phyloP scores from a whole-genome alignment of 2,888 invertebrate species.

The Scaeva pyrastri region DNA sequence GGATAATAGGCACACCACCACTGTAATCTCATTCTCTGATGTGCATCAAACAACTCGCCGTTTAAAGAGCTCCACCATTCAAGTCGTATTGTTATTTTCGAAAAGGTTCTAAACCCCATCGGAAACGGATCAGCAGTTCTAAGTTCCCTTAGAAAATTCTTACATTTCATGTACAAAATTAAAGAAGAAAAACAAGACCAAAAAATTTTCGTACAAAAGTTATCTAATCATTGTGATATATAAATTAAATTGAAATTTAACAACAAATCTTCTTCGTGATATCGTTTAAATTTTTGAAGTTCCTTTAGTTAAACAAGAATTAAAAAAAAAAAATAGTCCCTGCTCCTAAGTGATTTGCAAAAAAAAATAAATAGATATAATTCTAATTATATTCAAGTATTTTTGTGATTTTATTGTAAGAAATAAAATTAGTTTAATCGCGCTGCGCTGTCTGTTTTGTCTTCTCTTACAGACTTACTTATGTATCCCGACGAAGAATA shows the following conservation, averaged over 20 bases:
- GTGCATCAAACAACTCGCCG: slow-evolving; percentile 40
- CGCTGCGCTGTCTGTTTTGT: background rate
- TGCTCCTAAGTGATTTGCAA: slow-evolving; percentile 38
- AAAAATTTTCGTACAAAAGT: slow-evolving; percentile 16
- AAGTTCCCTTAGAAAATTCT: slow-evolving; percentile 16
- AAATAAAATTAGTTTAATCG: slow-evolving; percentile 36
- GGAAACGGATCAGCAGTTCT: slow-evolving; percentile 21
- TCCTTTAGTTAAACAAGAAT: slow-evolving; percentile 44
- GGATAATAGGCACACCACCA: slow-evolving; percentile 42
- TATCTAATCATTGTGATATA: slow-evolving; percentile 42
- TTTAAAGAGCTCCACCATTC: slow-evolving; percentile 66
- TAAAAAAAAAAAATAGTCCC: background rate
- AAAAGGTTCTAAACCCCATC: slow-evolving; percentile 39
- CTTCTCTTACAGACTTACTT: background rate
- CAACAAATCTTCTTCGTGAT: slow-evolving; percentile 10
- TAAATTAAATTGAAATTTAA: background rate
- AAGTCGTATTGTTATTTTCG: slow-evolving; percentile 52
- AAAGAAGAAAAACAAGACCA: background rate
- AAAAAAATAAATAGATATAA: slow-evolving; percentile 15
- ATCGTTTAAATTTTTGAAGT: slow-evolving; percentile 35
- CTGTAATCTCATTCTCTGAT: slow-evolving; percentile 6
- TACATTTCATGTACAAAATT: background rate
- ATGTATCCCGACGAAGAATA: background rate
- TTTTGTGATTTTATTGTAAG: slow-evolving; percentile 54
- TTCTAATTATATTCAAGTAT: slow-evolving; percentile 30